These are phyloP conservation scores for Enteromius treurensis DNA, from an alignment of 2,797 vertebrate species.

Conservation along the genomic window DNA sequence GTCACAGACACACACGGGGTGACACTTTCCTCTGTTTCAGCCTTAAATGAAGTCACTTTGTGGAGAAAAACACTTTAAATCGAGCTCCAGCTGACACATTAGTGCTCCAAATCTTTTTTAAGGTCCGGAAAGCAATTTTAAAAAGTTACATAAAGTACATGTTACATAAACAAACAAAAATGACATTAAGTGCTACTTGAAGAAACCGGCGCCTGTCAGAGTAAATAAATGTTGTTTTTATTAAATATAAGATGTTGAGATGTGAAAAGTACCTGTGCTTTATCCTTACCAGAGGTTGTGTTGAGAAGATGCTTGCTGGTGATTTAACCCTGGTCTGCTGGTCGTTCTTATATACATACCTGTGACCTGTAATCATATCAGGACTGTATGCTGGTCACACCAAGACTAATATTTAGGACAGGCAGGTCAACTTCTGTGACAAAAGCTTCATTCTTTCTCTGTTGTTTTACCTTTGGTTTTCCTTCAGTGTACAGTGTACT, in stretches of 20 bases:
- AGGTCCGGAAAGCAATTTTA: not conserved
- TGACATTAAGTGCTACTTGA: not conserved
- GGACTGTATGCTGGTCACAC: conserved; percentile 15
- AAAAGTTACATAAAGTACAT: not conserved
- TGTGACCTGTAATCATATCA: conserved; percentile 8
- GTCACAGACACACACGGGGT: not conserved
- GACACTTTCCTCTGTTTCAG: not conserved
- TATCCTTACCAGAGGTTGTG: conserved; percentile 28
- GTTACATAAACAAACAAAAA: not conserved
- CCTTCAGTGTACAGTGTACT: conserved; percentile 32
- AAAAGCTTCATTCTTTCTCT: not conserved
- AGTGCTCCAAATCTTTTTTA: not conserved
- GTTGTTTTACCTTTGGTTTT: not conserved
- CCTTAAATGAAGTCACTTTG: not conserved
- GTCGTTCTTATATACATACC: not conserved
- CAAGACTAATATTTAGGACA: conserved; percentile 39
- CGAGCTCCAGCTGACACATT: not conserved
- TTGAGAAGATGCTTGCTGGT: not conserved
- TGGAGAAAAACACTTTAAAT: conserved; percentile 15
- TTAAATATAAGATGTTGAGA: not conserved
- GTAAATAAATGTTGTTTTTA: not conserved
- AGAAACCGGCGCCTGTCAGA: not conserved
- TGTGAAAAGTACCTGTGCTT: not conserved
- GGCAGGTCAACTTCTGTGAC: not conserved
- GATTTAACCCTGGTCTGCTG: not conserved